Evolutionary conservation across 2,113 vertebrate species (phyloP), one percentile per base, ranked within the genome.

Genomic region (Oxyura jamaicensis): DNA sequence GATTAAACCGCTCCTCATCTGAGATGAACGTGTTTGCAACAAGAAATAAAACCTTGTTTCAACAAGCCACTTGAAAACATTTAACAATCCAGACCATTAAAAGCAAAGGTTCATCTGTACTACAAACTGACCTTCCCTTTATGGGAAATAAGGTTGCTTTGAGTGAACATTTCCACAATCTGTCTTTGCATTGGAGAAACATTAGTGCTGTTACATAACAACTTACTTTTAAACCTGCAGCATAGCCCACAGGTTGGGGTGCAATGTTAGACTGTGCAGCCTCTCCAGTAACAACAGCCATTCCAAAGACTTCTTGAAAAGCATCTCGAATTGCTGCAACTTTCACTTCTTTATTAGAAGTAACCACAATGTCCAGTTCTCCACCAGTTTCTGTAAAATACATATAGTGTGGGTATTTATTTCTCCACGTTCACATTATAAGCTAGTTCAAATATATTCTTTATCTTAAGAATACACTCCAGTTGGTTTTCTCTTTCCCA

Each of bases 301-400:
- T 98, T 48, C 99, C 99, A 91, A 99, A 99, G 42, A 99, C 98
- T 82, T 99, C 99, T 96, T 99, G 99, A 94, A 99, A 99, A 62
- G 99, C 99, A 11, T 99, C 99, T 74, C 99, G 98, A 77, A 99
- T 96, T 5, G 99, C 99, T 19, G 98, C 98, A 6, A 99, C 99
- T 75, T 98, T 98, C 26, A 98, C 97, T 67, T 99, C 99, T 79
- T 99, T 99, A 62, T 98, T 98, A 15, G 99, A 99, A 3, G 99
- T 99, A 93, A 99, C 99, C 25, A 99, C 98, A 25, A 99, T 98
- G 90, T 99, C 99, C 81, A 99, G 81, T 65, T 99, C 99, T 82
- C 99, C 99, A 7, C 99, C 99, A 22, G 99, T 99, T 97, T 98
- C 99, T 99, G 96, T 7, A 96, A 95, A 86, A 90, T 4, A 91